Evolutionary conservation across 2,888 invertebrate genomes (phyloP), one percentile per base, ranked within the genome.

Genomic region (Acanthococcus lagerstroemiae): DNA sequence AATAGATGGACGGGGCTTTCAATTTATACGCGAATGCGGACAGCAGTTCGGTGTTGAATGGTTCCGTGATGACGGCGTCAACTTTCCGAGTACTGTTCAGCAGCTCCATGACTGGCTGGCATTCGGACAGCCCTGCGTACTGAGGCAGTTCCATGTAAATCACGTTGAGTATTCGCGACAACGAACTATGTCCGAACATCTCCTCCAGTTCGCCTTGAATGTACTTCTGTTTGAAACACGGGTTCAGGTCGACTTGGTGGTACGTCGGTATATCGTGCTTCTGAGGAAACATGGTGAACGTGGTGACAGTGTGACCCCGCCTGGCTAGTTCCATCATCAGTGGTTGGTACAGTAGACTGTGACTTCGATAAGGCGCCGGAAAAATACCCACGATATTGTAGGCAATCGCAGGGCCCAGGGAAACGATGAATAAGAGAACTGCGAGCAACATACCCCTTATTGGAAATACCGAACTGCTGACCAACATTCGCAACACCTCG

Each of bases 321-420:
- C 60, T 52, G 1, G 68, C 67, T 45, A 68, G 25, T n/a, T 55
- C 9, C 9, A 9, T n/a, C 12, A 68, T 12, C 19, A 67, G 65
- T 6, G 68, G 61, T 44, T 66, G 44, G 21, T 55, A 58, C 15
- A 68, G 44, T 17, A 15, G 5, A 30, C 66, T 65, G 25, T 68
- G 68, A 6, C 68, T 68, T 60, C 52, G 54, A 6, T 68, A 68
- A 3, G 71, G 71, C 21, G 70, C 52, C 15, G 70, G 71, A 21
- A 70, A 66, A 24, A 72, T 27, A 5, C 67, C 69, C 12, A 72
- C 60, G 12, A 72, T 70, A 19, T 58, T 58, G 19, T 58, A 58
- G 3, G 46, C n/a, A n/a, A n/a, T n/a, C n/a, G n/a, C n/a, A n/a
- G n/a, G n/a, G n/a, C n/a, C n/a, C n/a, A n/a, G n/a, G n/a, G n/a